Percentiles rank a stretch among this genome's conserved stretches.
phyloP scores from a whole-genome alignment of 2,888 invertebrate species.

The Dolichomitus sp. region DNA sequence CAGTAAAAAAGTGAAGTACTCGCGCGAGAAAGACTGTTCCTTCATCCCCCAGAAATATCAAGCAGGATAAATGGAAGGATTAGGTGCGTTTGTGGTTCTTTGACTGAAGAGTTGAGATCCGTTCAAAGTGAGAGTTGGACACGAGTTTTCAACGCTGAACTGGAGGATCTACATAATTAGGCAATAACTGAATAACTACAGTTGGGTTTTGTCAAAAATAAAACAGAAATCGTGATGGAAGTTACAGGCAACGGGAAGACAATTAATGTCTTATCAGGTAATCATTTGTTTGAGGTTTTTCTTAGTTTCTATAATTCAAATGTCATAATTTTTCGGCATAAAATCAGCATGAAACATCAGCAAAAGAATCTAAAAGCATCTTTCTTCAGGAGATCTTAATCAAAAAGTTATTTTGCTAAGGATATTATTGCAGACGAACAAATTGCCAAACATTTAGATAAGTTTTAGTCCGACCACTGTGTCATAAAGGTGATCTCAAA shows the following conservation, averaged over 20 bases:
- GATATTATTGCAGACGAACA: not conserved
- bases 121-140: not conserved
- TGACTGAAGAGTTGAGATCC: constrained; percentile 5
- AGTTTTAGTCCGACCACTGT: too few relatives aligned
- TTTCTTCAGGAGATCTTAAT: not conserved
- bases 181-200: not conserved
- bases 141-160: not conserved
- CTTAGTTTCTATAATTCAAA: too few relatives aligned
- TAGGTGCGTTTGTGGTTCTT: constrained; percentile 38
- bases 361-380: too few relatives aligned
- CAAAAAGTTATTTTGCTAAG: not conserved
- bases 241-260: too few relatives aligned
- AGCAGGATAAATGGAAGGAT: constrained; percentile 52
- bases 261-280: too few relatives aligned
- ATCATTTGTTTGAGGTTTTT: too few relatives aligned
- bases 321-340: too few relatives aligned
- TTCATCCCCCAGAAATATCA: constrained; percentile 12
- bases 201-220: not conserved
- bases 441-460: too few relatives aligned
- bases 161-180: not conserved
- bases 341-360: too few relatives aligned
- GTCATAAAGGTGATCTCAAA: too few relatives aligned
- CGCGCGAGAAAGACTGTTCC: constrained; percentile 4
- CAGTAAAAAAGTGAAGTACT: constrained; percentile 31
- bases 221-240: too few relatives aligned